Conservation (phyloP, 2,888 invertebrate genomes). For the Platynereis dumerilii region DNA sequence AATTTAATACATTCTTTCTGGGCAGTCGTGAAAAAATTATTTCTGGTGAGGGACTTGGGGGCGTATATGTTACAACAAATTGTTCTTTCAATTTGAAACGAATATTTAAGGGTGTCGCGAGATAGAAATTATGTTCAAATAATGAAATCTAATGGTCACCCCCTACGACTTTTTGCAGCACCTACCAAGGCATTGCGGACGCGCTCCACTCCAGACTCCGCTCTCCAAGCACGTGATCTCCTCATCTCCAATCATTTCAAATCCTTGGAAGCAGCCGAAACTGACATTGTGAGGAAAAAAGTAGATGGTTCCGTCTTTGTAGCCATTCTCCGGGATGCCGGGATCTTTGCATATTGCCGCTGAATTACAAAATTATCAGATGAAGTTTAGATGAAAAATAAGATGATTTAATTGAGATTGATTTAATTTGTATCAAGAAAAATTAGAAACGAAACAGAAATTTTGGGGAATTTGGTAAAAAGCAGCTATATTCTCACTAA, state of each 20-base stretch:
- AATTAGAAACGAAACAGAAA: no score
- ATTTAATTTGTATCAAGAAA: neutral
- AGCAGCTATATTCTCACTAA: no score
- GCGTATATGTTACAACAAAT: no score
- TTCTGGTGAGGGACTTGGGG: no score
- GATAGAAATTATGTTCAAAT: neutral
- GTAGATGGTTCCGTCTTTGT: constrained; percentile 7
- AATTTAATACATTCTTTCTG: no score
- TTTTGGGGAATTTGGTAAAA: no score
- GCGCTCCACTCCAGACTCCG: neutral
- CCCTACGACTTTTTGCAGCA: neutral
- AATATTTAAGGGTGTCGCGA: no score
- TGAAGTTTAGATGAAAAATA: neutral
- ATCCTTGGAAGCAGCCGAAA: constrained; percentile 7
- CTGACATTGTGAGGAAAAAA: constrained; percentile 2
- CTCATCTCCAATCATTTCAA: neutral
- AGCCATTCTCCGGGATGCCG: constrained; percentile 7
- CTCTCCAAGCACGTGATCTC: neutral
- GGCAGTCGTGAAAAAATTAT: no score
- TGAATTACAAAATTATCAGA: neutral
- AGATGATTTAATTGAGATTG: neutral
- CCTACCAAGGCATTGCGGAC: neutral
- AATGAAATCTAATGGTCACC: neutral
- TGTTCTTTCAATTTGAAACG: no score
- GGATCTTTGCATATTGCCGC: constrained; percentile 9